These are phyloP conservation scores for Mactra quadrangularis DNA, from an alignment of 1,140 invertebrate species.

Conservation along the genomic window DNA sequence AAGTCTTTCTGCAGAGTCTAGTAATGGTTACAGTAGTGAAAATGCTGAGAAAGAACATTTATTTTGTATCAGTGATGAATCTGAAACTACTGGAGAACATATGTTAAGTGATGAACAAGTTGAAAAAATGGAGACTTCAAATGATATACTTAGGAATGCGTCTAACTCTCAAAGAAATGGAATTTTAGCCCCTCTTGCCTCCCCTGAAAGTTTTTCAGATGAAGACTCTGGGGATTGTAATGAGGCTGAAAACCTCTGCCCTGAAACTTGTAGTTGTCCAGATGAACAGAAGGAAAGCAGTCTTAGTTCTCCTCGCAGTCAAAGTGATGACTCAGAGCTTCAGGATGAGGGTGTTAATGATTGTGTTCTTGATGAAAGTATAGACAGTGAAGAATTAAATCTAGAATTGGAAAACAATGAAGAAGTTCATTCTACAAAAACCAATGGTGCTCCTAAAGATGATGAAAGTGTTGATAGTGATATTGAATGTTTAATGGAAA, in stretches of 20 bases:
- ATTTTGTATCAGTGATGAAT: too few species aligned
- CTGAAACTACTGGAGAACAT: too few species aligned
- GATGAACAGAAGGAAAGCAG: neutral
- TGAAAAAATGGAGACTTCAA: too few species aligned
- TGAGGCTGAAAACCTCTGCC: neutral
- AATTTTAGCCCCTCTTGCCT: constrained; percentile 37
- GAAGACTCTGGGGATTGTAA: constrained; percentile 6
- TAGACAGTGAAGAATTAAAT: constrained; percentile 9
- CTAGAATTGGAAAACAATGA: neutral
- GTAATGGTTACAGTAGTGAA: neutral
- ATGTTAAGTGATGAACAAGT: too few species aligned
- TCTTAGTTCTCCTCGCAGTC: too few species aligned
- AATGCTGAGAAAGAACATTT: neutral
- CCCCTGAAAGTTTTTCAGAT: constrained; percentile 51
- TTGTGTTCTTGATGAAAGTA: constrained; percentile 10
- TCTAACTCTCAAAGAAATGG: neutral
- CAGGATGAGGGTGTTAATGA: neutral
- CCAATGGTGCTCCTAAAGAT: constrained; percentile 44
- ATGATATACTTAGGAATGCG: too few species aligned
- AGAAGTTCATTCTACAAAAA: constrained; percentile 4
- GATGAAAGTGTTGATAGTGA: constrained; percentile 28
- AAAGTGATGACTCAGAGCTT: neutral
- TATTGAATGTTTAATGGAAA: constrained; percentile 28
- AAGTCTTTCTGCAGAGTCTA: neutral
- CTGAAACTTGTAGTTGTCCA: neutral